Percentiles rank a stretch among this genome's conserved stretches.
Evolutionary conservation across 2,113 vertebrate genomes (phyloP).

Genomic region (Coregonus clupeaformis): DNA sequence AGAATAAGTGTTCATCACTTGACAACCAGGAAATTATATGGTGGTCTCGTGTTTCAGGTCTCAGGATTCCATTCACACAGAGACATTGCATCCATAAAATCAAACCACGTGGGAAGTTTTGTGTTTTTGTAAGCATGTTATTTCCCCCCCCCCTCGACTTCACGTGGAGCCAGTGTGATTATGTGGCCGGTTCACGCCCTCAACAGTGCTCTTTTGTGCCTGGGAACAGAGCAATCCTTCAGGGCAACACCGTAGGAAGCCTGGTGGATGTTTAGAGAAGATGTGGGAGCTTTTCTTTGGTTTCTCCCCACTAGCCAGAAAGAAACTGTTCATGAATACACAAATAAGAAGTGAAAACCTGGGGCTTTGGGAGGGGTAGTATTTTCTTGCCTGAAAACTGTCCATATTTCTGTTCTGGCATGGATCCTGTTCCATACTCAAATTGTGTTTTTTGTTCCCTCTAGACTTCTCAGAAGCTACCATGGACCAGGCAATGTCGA

Average conservation of each 20-base stretch:
- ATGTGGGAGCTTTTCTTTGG: conserved; percentile 43
- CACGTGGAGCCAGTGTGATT: too few species aligned
- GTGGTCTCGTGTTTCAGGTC: too few species aligned
- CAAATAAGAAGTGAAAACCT: background rate
- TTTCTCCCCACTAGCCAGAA: conserved; percentile 5
- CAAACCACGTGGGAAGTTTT: too few species aligned
- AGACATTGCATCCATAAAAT: too few species aligned
- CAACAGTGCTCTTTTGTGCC: too few species aligned
- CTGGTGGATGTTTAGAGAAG: conserved; percentile 52
- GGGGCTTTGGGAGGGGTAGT: too few species aligned
- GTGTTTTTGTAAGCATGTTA: too few species aligned
- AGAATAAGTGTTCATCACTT: too few species aligned
- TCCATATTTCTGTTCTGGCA: background rate
- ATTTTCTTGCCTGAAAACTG: background rate
- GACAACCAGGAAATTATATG: too few species aligned
- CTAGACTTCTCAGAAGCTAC: conserved; percentile 43
- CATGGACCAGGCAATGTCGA: conserved; percentile 92
- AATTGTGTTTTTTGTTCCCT: background rate
- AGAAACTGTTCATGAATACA: conserved; percentile 15
- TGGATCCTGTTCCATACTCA: background rate
- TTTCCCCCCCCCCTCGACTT: too few species aligned
- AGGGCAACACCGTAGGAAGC: conserved; percentile 42
- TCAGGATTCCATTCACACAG: too few species aligned
- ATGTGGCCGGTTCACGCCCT: too few species aligned
- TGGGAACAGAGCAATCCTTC: conserved; percentile 25